These are phyloP conservation scores for Bergia sp. DNA, from an alignment of 92 coral and sea anemone genomes.

Conservation along the genomic window DNA sequence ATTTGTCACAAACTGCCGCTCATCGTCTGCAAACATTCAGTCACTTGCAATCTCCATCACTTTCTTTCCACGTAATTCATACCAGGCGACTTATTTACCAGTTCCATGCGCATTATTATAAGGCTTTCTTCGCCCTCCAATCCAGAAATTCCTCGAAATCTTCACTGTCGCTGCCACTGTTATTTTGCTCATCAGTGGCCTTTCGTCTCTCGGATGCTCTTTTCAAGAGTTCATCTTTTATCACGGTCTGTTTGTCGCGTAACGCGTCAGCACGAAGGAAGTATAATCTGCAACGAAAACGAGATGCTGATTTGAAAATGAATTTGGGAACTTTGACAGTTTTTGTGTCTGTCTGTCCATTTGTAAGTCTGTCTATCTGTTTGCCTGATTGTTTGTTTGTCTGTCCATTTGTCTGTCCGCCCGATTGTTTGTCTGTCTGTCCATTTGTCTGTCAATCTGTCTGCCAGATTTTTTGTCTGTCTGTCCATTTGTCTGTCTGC, in stretches of 20 bases:
- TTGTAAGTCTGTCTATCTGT: neutral
- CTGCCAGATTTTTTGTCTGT: neutral
- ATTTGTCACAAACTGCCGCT: neutral
- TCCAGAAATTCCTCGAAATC: slow-evolving; percentile 95
- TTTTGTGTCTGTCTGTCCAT: neutral
- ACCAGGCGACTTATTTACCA: neutral
- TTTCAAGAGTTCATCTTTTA: slow-evolving; percentile 61
- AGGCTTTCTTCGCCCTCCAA: slow-evolving; percentile 97
- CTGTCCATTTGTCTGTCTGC: neutral
- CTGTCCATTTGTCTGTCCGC: neutral
- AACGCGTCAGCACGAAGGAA: slow-evolving; percentile 89
- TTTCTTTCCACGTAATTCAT: no score
- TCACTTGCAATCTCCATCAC: neutral
- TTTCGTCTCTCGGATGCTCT: slow-evolving; percentile 48
- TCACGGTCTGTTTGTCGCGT: slow-evolving; percentile 80
- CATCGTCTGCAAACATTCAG: neutral
- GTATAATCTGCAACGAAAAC: slow-evolving; percentile 65
- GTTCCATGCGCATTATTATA: slow-evolving; percentile 1
- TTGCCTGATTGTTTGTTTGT: neutral
- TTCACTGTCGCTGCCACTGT: slow-evolving; percentile 76
- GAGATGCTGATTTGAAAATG: neutral
- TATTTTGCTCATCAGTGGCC: slow-evolving; percentile 51
- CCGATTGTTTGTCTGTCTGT: neutral
- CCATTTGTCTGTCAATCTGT: neutral
- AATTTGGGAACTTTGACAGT: neutral